Percentiles rank a stretch among this genome's conserved stretches.
phyloP scores from a whole-genome alignment of 2,113 vertebrate genomes.

The Ophiodon elongatus region DNA sequence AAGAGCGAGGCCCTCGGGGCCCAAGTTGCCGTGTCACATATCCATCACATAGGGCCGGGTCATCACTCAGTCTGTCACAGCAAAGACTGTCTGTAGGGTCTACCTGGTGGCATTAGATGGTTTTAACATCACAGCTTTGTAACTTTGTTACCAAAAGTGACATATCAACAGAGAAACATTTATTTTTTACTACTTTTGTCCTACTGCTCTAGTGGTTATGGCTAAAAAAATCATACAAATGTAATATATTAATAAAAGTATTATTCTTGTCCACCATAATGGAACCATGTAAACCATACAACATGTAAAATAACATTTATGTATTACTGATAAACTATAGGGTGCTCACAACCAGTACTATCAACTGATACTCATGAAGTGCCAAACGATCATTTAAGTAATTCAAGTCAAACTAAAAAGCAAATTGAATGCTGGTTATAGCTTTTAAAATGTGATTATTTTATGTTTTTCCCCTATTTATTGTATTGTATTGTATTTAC shows the following conservation, averaged over 20 bases:
- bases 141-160: slow-evolving; percentile 55
- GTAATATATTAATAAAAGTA: background rate
- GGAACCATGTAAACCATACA: background rate
- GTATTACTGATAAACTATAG: background rate
- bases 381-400: background rate
- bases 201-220: background rate
- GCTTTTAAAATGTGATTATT: background rate
- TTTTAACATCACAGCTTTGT: slow-evolving; percentile 55
- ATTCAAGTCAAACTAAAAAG: background rate
- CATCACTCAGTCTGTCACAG: slow-evolving; percentile 79
- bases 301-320: background rate
- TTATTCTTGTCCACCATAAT: background rate
- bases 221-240: background rate
- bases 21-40: slow-evolving; percentile 76
- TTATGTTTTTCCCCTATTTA: background rate
- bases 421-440: background rate
- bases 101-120: slow-evolving; percentile 59
- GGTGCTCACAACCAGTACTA: background rate
- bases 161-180: slow-evolving; percentile 8
- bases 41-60: slow-evolving; percentile 77
- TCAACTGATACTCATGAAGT: no score
- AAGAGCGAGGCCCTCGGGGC: slow-evolving; percentile 73
- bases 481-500: background rate
- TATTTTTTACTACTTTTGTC: background rate
- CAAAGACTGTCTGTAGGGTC: slow-evolving; percentile 60